phyloP scores from a whole-genome alignment of 2,888 invertebrate species.

The Halictus quadricinctus region DNA sequence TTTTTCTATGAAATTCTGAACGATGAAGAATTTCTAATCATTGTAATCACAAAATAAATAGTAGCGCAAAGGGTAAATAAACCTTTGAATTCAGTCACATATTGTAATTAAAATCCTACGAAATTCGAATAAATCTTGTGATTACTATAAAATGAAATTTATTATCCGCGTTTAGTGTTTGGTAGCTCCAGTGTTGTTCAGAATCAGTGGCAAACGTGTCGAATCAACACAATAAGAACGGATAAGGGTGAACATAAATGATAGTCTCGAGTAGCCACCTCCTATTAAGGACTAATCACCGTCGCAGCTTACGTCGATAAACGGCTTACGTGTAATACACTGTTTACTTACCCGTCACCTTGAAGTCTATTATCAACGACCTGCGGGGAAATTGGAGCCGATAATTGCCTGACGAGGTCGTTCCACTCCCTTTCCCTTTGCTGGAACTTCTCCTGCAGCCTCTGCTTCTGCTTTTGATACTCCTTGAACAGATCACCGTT shows the following conservation, averaged over 20 bases:
- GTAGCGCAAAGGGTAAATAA: background rate
- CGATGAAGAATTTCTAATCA: too few species aligned
- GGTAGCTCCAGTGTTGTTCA: background rate
- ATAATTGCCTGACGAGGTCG: slow-evolving; percentile 83
- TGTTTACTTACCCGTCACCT: slow-evolving; percentile 83
- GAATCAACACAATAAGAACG: background rate
- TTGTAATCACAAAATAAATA: too few species aligned
- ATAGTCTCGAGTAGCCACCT: background rate
- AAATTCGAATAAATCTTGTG: background rate
- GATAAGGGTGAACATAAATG: background rate
- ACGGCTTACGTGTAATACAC: background rate
- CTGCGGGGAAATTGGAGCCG: slow-evolving; percentile 78
- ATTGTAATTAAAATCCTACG: background rate
- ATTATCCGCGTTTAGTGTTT: background rate
- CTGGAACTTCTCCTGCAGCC: slow-evolving; percentile 85
- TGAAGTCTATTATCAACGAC: slow-evolving; percentile 82
- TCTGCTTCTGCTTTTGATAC: slow-evolving; percentile 91
- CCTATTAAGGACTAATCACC: background rate
- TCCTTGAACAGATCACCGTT: slow-evolving; percentile 90
- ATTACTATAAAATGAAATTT: background rate
- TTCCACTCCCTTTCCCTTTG: slow-evolving; percentile 84
- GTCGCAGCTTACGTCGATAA: background rate
- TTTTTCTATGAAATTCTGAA: too few species aligned
- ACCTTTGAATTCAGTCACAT: background rate
- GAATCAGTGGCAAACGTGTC: background rate